Base-by-base conservation (phyloP, 2,797 vertebrate species). In the Cirrhinus molitorella region DNA sequence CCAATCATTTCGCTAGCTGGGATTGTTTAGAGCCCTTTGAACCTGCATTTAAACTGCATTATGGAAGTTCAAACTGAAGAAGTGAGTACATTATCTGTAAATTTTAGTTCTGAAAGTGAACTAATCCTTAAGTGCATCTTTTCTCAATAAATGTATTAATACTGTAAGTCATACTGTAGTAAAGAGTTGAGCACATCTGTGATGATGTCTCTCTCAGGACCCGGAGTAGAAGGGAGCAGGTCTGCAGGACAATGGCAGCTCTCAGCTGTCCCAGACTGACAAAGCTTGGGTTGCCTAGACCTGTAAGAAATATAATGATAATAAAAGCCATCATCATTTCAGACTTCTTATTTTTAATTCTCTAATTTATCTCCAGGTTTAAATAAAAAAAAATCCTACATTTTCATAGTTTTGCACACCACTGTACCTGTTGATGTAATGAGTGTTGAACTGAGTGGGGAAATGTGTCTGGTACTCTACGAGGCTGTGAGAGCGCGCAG, bases 401-500 rank as follows among this genome's bases (percentile, higher is more conserved):
- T 57, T 67, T 40, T 11, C 3, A 75, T 6, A 28, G 23, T 47
- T 77, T 63, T 43, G 21, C 34, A 21, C 9, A 37, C n/a, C 19
- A 9, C 5, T 59, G 63, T 83, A 94, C 93, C 93, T 92, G 10
- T 84, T 83, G 49, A 96, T 86, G 91, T 95, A 93, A 81, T 94
- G 90, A 59, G 85, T 91, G 59, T 91, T 86, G 55, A 96, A 91
- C 19, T 94, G 94, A 0, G 91, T 89, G 59, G 92, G 88, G 73
- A 96, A 97, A 84, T 90, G 93, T 57, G 43, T 88, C 86, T 94
- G 86, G 88, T 95, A 97, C 76, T 96, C 95, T 37, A 89, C 90
- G 0, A 90, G 89, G 40, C 89, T 78, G 7, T 97, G 95, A 59
- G 97, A 96, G 21, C 93, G 95, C 14, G 96, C 98, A 1, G 93